A percentile compares a stretch with the other conserved stretches of the same genome.
phyloP scores from a whole-genome alignment of 2,113 vertebrate species.

The Nothobranchius furzeri region DNA sequence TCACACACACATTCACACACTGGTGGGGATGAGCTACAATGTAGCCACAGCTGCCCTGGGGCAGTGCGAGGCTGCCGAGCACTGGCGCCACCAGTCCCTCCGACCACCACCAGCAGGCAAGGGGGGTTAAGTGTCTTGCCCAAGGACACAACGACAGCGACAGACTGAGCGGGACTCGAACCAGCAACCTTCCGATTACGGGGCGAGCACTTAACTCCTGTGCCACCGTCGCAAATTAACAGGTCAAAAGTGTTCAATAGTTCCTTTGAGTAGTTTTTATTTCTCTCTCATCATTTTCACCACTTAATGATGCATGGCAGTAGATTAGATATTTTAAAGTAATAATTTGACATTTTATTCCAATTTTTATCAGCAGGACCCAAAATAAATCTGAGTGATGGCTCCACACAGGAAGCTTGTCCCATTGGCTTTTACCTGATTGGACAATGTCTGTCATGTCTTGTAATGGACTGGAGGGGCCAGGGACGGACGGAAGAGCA shows the following conservation, averaged over 20 bases:
- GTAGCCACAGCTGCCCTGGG: too few species aligned
- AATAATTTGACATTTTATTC: slow-evolving; percentile 13
- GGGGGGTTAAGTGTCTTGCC: too few species aligned
- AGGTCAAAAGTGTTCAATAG: neutral
- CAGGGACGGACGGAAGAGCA: slow-evolving; percentile 48
- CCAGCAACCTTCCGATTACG: too few species aligned
- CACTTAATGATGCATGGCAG: neutral
- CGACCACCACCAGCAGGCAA: too few species aligned
- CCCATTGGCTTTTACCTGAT: slow-evolving; percentile 69
- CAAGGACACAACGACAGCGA: too few species aligned
- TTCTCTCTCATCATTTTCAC: neutral
- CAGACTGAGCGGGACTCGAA: too few species aligned
- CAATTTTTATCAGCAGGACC: slow-evolving; percentile 39
- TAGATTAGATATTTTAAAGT: slow-evolving; percentile 5
- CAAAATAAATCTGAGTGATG: slow-evolving; percentile 57
- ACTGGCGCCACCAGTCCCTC: too few species aligned
- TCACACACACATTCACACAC: too few species aligned
- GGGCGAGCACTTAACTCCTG: too few species aligned
- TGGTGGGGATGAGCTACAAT: too few species aligned
- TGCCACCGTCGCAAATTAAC: too few species aligned
- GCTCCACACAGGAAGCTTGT: slow-evolving; percentile 65
- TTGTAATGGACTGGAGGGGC: slow-evolving; percentile 67
- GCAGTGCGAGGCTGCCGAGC: too few species aligned
- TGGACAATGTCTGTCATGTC: slow-evolving; percentile 75
- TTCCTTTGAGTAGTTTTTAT: neutral